These are phyloP conservation scores for Garrulus glandarius DNA, from an alignment of 2,797 vertebrate species.

Conservation along the genomic window DNA sequence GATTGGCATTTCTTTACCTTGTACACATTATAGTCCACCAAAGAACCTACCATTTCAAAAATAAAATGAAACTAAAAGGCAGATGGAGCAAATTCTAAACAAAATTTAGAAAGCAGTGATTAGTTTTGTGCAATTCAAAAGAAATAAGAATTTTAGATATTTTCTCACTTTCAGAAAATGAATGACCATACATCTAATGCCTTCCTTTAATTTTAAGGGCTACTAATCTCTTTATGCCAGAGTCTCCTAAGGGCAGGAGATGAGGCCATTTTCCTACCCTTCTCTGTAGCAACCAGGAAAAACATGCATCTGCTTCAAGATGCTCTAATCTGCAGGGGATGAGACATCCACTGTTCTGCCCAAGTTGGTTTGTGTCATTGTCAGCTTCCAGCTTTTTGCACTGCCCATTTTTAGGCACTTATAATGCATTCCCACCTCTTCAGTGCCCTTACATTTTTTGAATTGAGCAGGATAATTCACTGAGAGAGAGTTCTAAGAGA, in stretches of 20 bases:
- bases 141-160: neutral
- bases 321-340: neutral
- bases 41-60: neutral
- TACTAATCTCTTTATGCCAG: neutral
- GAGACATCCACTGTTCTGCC: neutral
- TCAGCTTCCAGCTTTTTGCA: neutral
- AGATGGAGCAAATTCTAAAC: neutral
- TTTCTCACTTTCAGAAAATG: neutral
- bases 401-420: neutral
- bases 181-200: neutral
- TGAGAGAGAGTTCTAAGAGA: neutral
- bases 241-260: neutral
- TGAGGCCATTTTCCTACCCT: neutral
- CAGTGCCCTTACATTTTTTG: neutral
- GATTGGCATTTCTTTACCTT: neutral
- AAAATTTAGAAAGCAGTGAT: neutral
- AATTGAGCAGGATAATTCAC: neutral
- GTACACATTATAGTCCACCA: neutral
- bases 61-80: fast-evolving
- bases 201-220: neutral
- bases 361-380: neutral
- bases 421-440: neutral
- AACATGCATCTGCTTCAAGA: neutral
- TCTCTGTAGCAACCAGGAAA: neutral
- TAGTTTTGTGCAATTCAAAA: neutral